Conservation (phyloP, 1,140 invertebrate genomes). For the Phenacoccus solenopsis region DNA sequence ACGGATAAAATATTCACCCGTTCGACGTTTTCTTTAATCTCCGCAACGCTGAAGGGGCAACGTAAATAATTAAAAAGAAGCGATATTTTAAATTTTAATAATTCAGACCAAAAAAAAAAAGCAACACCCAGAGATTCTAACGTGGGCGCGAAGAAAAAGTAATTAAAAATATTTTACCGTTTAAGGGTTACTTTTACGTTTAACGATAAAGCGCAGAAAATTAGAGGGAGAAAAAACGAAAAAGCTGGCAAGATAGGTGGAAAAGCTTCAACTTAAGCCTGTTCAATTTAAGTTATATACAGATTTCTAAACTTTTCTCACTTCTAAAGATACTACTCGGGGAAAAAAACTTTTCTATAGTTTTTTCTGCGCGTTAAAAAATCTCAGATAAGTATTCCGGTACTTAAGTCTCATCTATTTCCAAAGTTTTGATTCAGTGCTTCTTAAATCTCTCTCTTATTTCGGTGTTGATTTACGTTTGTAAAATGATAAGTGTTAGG, state of each 20-base stretch:
- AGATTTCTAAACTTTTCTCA: constrained; percentile 17
- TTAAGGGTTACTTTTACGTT: constrained; percentile 7
- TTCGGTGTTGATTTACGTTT: neutral
- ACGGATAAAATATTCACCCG: too few relatives aligned
- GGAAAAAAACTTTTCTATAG: neutral
- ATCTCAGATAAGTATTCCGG: constrained; percentile 6
- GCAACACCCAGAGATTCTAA: neutral
- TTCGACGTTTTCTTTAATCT: constrained; percentile 2
- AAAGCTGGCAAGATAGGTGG: neutral
- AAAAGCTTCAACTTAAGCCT: constrained; percentile 9
- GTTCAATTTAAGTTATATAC: constrained; percentile 16
- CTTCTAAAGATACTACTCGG: constrained; percentile 5
- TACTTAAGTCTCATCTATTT: neutral
- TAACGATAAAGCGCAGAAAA: constrained; percentile 9
- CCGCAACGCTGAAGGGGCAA: neutral
- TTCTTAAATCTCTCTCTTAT: constrained; percentile 9
- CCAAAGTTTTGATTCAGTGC: constrained; percentile 1
- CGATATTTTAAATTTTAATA: constrained; percentile 17
- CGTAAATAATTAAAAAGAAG: constrained; percentile 16
- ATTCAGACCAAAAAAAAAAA: neutral
- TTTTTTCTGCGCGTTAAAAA: constrained; percentile 1
- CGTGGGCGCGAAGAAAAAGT: neutral
- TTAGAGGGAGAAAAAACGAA: neutral
- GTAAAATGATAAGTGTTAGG: constrained; percentile 10
- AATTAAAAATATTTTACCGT: constrained; percentile 16